These are phyloP conservation scores for Zapornia atra DNA, from an alignment of 2,113 vertebrate genomes.

Conservation along the genomic window DNA sequence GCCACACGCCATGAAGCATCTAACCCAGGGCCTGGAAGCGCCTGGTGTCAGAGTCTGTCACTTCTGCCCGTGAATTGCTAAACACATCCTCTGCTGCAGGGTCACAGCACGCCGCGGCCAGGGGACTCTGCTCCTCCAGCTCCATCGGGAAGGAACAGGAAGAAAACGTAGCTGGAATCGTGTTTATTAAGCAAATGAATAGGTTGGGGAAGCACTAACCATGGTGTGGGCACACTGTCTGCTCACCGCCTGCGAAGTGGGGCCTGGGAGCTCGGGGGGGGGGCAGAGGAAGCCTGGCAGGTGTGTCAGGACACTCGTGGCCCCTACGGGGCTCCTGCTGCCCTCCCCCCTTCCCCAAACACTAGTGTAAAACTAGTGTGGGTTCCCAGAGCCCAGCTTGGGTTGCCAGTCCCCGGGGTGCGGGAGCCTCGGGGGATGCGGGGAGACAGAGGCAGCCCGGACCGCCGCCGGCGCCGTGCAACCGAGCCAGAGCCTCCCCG, in stretches of 20 bases:
- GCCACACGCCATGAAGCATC: background rate
- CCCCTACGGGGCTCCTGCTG: background rate
- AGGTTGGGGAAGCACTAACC: background rate
- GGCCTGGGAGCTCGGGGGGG: background rate
- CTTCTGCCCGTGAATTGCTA: background rate
- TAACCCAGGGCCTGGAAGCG: background rate
- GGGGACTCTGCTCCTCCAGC: background rate
- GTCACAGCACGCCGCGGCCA: background rate
- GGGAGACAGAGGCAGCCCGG: background rate
- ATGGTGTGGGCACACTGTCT: background rate
- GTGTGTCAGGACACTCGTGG: background rate
- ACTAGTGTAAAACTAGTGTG: accelerated
- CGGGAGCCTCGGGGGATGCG: background rate
- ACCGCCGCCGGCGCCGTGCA: background rate
- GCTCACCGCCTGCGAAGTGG: background rate
- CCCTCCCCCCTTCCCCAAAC: accelerated
- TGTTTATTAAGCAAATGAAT: constrained; percentile 45
- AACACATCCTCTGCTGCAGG: background rate
- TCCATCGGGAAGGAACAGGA: background rate
- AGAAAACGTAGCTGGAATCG: background rate
- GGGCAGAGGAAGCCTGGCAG: background rate
- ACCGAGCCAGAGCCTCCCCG: background rate
- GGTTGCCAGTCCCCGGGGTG: background rate
- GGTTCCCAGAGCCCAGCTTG: background rate
- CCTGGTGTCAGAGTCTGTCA: background rate